Percentiles rank a stretch among this genome's conserved stretches.
Evolutionary conservation across 2,888 invertebrate species (phyloP).

Genomic region (Cosmia trapezina): DNA sequence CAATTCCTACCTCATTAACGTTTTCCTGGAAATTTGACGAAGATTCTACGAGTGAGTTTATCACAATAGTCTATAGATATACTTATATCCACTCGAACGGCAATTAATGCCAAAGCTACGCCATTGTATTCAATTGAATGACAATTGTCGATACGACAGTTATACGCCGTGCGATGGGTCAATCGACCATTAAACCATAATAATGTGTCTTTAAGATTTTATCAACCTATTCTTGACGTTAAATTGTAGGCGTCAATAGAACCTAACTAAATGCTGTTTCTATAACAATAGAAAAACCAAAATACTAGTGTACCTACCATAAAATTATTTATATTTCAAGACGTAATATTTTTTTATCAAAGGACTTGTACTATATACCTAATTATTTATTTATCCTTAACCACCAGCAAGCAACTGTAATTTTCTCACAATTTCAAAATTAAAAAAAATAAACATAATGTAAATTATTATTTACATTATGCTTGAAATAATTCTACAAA

Average conservation of each 20-base stretch:
- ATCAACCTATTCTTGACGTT: background rate
- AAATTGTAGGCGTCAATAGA: too few species aligned
- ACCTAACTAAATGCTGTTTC: background rate
- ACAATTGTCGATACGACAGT: constrained; percentile 3
- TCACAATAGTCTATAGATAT: constrained; percentile 25
- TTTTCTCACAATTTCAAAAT: too few species aligned
- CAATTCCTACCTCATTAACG: background rate
- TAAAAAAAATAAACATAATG: too few species aligned
- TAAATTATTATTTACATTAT: too few species aligned
- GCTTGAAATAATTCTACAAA: too few species aligned
- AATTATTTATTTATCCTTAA: too few species aligned
- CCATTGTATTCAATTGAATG: constrained; percentile 34
- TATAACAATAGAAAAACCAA: background rate
- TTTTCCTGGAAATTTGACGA: background rate
- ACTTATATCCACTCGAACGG: background rate
- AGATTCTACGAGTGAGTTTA: background rate
- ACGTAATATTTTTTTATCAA: background rate
- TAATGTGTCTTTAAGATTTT: background rate
- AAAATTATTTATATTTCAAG: background rate
- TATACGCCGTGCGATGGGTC: background rate
- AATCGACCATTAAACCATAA: constrained; percentile 9
- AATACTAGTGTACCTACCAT: background rate
- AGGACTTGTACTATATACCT: background rate
- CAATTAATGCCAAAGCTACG: constrained; percentile 5
- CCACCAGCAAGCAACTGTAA: too few species aligned